These are phyloP conservation scores for Naja naja DNA, from an alignment of 2,113 vertebrate species.

Conservation along the genomic window DNA sequence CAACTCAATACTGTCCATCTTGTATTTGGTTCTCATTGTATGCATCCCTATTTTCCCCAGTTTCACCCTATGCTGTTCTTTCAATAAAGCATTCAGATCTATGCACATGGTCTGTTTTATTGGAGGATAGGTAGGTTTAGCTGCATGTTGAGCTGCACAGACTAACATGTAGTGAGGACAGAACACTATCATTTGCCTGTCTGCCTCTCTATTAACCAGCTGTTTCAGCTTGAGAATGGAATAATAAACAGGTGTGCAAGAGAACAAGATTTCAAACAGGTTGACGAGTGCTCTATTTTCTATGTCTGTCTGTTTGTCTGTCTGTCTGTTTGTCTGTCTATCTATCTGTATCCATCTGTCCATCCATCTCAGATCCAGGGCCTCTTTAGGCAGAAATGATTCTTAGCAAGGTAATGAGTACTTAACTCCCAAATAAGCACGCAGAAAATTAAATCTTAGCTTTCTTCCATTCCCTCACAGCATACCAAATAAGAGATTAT, in stretches of 20 bases:
- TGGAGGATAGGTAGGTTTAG: too few relatives aligned
- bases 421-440: background rate
- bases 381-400: background rate
- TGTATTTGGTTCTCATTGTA: too few relatives aligned
- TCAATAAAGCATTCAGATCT: too few relatives aligned
- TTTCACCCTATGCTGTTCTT: too few relatives aligned
- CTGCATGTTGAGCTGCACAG: too few relatives aligned
- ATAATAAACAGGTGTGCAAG: background rate
- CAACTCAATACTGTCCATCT: too few relatives aligned
- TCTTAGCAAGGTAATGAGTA: background rate
- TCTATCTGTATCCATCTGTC: background rate
- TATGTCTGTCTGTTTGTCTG: background rate
- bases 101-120: too few relatives aligned
- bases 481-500: background rate
- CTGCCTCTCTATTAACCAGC: constrained; percentile 2
- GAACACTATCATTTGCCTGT: background rate
- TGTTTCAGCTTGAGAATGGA: background rate
- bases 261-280: background rate
- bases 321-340: background rate
- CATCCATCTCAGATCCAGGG: background rate
- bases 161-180: too few relatives aligned
- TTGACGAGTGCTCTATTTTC: background rate
- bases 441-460: background rate
- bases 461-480: background rate
- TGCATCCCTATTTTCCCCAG: too few relatives aligned